phyloP scores from a whole-genome alignment of 2,113 vertebrate species.

The Pluvianellus socialis region DNA sequence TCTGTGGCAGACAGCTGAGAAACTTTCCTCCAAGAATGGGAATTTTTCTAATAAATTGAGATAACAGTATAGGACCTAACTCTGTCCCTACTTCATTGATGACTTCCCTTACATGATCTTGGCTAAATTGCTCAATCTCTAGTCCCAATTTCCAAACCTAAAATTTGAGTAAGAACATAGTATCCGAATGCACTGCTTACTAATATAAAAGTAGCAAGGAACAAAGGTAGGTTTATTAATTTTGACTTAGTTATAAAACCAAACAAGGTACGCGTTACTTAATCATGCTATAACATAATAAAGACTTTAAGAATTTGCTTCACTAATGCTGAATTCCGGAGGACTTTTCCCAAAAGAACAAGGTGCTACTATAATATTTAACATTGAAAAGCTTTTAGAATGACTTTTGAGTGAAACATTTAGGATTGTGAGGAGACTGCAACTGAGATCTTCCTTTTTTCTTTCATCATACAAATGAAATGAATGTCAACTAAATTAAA shows the following conservation, averaged over 20 bases:
- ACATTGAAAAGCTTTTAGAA: not conserved
- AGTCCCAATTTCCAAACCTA: not conserved
- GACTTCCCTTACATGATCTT: not conserved
- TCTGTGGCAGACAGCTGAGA: not conserved
- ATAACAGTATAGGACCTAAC: not conserved
- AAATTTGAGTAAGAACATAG: not conserved
- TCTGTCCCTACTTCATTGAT: not conserved
- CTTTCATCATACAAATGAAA: slow-evolving; percentile 42
- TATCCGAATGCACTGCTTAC: not conserved
- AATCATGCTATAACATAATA: not conserved
- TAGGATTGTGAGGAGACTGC: not conserved
- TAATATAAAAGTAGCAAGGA: not conserved
- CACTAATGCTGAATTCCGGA: not conserved
- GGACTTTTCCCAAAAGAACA: not conserved
- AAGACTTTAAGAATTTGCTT: not conserved
- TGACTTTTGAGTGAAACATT: slow-evolving; percentile 11
- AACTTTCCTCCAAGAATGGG: not conserved
- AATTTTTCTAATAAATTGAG: not conserved
- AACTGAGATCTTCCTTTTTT: not conserved
- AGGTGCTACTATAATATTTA: not conserved
- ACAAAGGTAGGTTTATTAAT: not conserved
- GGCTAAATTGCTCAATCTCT: not conserved
- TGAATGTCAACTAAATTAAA: slow-evolving; percentile 45
- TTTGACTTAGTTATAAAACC: not conserved
- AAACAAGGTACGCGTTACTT: not conserved